Base-by-base conservation (phyloP, 2,113 vertebrate genomes). In the Galbula dea region DNA sequence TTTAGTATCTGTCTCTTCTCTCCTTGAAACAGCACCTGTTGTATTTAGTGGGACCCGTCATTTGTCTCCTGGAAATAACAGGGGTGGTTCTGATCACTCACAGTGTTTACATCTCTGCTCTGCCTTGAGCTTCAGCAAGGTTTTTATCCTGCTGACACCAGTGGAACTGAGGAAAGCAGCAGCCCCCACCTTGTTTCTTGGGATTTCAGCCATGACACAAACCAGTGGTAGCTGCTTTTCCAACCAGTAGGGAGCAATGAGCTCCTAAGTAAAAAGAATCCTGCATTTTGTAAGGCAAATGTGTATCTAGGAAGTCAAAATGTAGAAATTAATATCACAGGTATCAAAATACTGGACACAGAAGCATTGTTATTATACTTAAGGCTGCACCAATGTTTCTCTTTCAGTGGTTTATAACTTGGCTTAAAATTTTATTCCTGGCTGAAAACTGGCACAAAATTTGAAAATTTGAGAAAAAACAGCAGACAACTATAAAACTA, bases 381-480 rank as follows among this genome's bases (percentile, higher is more conserved):
- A 83, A 86, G 72, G 68, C 76, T 86, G 68, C 21, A 95, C 39
- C 87, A 88, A 88, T 94, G 81, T 96, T 96, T 96, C 71, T 81
- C 54, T 94, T 94, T 83, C 39, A 83, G 94, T 34, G 87, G 91
- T 96, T 95, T 96, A 65, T 59, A 57, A 61, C 85, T 95, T 95
- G 89, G 95, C 91, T 93, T 89, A 67, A 88, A 92, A 83, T 74
- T 89, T 87, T 83, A 71, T 22, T 83, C 85, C 82, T 95, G 82
- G 67, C 75, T 93, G 79, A 95, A 95, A 96, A 94, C 51, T 88
- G 87, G 93, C 89, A 95, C 17, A 67, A 94, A 96, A 95, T 93
- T 95, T 78, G 91, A 95, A 96, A 96, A 96, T 88, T 81, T 89
- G 91, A 96, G 87, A 94, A 94, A 95, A 96, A 80, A 4, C 85